These are phyloP conservation scores for Leptinotarsa rubiginosa DNA, from an alignment of 2,888 invertebrate species.

Conservation along the genomic window DNA sequence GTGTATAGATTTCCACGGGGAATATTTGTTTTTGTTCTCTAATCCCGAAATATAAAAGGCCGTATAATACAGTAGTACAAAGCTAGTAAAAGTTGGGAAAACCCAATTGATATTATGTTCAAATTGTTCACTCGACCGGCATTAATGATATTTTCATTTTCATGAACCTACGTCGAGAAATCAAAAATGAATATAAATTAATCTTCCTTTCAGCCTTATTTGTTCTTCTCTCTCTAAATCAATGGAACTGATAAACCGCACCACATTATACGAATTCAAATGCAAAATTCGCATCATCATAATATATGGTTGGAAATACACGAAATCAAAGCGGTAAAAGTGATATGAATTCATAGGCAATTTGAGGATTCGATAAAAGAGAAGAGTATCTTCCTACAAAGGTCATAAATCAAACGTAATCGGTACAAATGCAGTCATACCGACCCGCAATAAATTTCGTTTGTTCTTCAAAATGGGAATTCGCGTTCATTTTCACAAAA, in stretches of 20 bases:
- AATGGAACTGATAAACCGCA: conserved; percentile 9
- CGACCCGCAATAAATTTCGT: conserved; percentile 63
- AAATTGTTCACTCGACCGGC: too few relatives aligned
- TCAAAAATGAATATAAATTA: too few relatives aligned
- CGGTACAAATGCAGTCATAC: conserved; percentile 60
- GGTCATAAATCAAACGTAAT: conserved; percentile 59
- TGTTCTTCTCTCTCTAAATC: background rate
- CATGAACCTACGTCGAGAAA: too few relatives aligned
- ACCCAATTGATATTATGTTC: too few relatives aligned
- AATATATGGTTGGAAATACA: conserved; percentile 13
- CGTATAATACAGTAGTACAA: too few relatives aligned
- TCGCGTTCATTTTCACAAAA: conserved; percentile 66
- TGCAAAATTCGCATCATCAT: conserved; percentile 12
- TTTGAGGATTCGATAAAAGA: conserved; percentile 56
- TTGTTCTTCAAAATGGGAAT: conserved; percentile 66
- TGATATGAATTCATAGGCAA: conserved; percentile 52
- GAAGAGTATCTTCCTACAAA: conserved; percentile 56
- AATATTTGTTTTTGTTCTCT: too few relatives aligned
- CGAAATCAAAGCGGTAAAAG: conserved; percentile 32
- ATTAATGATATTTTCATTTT: too few relatives aligned
- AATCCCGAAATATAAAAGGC: too few relatives aligned
- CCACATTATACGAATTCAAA: conserved; percentile 18
- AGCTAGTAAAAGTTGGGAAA: too few relatives aligned
- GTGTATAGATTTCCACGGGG: too few relatives aligned
- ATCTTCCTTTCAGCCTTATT: background rate